Evolutionary conservation across 2,797 vertebrate species (phyloP), one percentile per base, ranked within the genome.

Genomic region (Pantherophis vulpinus): DNA sequence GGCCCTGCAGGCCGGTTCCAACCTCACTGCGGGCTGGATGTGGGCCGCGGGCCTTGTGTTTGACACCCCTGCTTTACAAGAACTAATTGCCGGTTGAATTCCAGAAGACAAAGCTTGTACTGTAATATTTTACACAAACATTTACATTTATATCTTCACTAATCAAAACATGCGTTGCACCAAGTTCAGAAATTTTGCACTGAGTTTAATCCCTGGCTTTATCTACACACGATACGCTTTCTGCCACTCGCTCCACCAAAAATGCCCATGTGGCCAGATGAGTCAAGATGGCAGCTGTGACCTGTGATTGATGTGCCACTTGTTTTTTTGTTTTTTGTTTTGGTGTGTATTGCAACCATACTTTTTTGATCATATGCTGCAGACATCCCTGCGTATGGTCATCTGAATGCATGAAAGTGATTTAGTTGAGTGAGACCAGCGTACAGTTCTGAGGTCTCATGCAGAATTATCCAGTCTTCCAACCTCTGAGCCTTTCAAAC

Each of bases 11-110:
- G 47, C 47, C 6, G 47, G 47, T 51, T 51, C 47, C 47, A 7
- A 51, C 47, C 47, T 0, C 6, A 7, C 0, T 0, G 47, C 6
- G 47, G 47, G 47, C 47, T 0, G 6, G 47, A 51, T 0, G 47
- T 0, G 6, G 47, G 47, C 47, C 47, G 6, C 47, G 47, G 47
- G 47, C 47, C 47, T 51, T 51, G 47, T 51, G 47, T 51, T 51
- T 51, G 6, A 7, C 47, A 51, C 47, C 47, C 47, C 6, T 51
- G 47, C 47, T 51, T 51, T 51, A 51, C 47, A 51, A 51, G 47
- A 51, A 51, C 47, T 51, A 51, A 51, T 51, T 51, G 47, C 47
- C 47, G 7, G 6, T 51, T 51, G 47, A 51, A 51, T 51, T 10
- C 29, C 63, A 66, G 63, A n/a, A 66, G 63, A 29, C 12, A 66